A percentile compares a stretch with the other conserved stretches of the same genome.
Evolutionary conservation across 2,113 vertebrate species (phyloP).

Genomic region (Chascanopsetta lugubris): DNA sequence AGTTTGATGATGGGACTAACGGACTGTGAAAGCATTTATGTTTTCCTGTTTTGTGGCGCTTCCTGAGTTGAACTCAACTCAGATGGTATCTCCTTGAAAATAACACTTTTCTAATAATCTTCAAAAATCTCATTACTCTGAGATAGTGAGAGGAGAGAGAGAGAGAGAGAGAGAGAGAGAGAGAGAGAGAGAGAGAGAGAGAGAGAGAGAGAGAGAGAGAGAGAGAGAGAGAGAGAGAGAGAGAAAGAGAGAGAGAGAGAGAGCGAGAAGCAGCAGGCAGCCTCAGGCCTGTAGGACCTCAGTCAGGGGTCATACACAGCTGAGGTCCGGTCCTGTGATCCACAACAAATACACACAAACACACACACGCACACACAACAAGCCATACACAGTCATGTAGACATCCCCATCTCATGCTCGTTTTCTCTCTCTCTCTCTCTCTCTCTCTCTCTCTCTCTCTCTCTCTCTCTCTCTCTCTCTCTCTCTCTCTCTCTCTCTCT

Average conservation of each 20-base stretch:
- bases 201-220: constrained; percentile 9
- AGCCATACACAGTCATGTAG: background rate
- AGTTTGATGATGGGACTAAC: constrained; percentile 36
- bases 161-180: constrained; percentile 10
- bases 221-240: constrained; percentile 11
- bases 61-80: constrained; percentile 50
- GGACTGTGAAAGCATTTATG: constrained; percentile 44
- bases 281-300: constrained; percentile 25
- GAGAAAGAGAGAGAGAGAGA: constrained; percentile 19
- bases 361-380: constrained; percentile 6
- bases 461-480: no score
- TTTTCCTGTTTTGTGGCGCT: constrained; percentile 27
- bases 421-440: constrained; percentile 1
- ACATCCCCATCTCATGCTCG: no score
- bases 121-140: constrained; percentile 44
- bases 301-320: constrained; percentile 31
- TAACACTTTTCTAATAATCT: constrained; percentile 43
- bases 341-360: constrained; percentile 17
- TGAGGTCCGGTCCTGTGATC: constrained; percentile 29
- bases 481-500: background rate
- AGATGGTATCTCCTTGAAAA: constrained; percentile 48
- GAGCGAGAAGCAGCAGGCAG: no score
- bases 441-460: constrained; percentile 13
- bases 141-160: constrained; percentile 13
- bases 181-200: constrained; percentile 2